phyloP scores from a whole-genome alignment of 2,888 invertebrate genomes.

The Drosophila mayaguana region DNA sequence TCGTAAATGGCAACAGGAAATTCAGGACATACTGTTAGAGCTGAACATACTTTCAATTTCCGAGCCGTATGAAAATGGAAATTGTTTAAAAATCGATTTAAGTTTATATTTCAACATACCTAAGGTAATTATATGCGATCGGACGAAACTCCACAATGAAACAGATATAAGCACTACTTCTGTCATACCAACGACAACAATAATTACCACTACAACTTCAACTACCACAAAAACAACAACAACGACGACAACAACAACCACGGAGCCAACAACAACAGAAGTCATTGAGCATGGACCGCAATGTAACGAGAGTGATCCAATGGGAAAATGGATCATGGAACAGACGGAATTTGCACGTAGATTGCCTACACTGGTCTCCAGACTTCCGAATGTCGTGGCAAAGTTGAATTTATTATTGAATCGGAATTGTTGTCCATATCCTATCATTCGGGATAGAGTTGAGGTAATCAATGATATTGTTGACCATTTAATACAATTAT shows the following conservation, averaged over 20 bases:
- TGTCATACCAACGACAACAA: neutral
- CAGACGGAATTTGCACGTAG: slow-evolving; percentile 7
- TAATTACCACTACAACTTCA: neutral
- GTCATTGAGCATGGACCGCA: neutral
- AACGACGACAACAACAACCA: neutral
- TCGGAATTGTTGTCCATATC: slow-evolving; percentile 43
- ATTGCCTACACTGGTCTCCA: neutral
- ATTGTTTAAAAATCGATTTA: slow-evolving; percentile 14
- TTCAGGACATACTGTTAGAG: slow-evolving; percentile 12
- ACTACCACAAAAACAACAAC: neutral
- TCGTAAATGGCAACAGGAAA: slow-evolving; percentile 31
- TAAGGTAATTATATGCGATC: slow-evolving; percentile 28
- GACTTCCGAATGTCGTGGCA: neutral
- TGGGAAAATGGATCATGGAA: slow-evolving; percentile 39
- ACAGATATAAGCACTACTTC: neutral
- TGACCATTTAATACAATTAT: slow-evolving; percentile 14
- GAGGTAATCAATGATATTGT: slow-evolving; percentile 52
- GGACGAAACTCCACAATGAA: neutral
- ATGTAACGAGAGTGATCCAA: slow-evolving; percentile 3
- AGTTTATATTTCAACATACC: slow-evolving; percentile 32
- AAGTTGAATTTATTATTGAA: slow-evolving; percentile 1
- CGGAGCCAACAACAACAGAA: neutral
- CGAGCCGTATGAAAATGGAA: slow-evolving; percentile 12
- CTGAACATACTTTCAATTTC: slow-evolving; percentile 12
- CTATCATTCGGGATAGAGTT: slow-evolving; percentile 43